These are phyloP conservation scores for Tokudaia muenninki DNA, from an alignment of 2,797 vertebrate genomes.

Conservation along the genomic window DNA sequence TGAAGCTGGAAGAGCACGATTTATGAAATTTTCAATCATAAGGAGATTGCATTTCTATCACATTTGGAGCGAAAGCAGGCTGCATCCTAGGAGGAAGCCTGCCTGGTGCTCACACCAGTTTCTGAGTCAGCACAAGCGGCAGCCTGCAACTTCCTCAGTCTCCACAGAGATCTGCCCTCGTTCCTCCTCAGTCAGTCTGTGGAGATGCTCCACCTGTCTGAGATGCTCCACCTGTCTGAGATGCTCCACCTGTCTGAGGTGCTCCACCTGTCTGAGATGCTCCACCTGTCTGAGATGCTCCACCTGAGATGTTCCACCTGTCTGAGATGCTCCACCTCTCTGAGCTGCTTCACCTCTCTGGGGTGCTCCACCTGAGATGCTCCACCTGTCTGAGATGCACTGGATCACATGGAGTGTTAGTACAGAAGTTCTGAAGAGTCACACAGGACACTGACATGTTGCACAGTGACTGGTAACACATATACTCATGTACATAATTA, in stretches of 20 bases:
- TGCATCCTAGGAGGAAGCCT: background rate
- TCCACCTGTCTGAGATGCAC: background rate
- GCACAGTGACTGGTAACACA: background rate
- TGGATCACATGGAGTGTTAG: background rate
- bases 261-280: too few species aligned
- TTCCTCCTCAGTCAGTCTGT: background rate
- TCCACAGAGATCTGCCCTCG: background rate
- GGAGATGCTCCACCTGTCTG: rapidly evolving
- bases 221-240: background rate
- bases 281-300: background rate
- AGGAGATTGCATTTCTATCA: background rate
- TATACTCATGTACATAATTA: background rate
- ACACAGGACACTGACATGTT: background rate
- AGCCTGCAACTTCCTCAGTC: rapidly evolving
- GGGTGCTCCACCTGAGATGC: background rate
- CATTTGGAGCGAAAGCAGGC: background rate
- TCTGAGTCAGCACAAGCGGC: background rate
- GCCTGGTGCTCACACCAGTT: background rate
- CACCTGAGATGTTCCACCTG: background rate
- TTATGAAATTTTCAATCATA: background rate
- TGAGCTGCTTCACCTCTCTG: too few species aligned
- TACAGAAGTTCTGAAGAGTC: background rate
- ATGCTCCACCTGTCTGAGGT: too few species aligned
- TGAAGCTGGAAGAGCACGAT: background rate
- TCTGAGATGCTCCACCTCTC: too few species aligned